A percentile compares a stretch with the other conserved stretches of the same genome.
phyloP scores from a whole-genome alignment of 2,888 invertebrate genomes.

The Drosophila meridionalis region DNA sequence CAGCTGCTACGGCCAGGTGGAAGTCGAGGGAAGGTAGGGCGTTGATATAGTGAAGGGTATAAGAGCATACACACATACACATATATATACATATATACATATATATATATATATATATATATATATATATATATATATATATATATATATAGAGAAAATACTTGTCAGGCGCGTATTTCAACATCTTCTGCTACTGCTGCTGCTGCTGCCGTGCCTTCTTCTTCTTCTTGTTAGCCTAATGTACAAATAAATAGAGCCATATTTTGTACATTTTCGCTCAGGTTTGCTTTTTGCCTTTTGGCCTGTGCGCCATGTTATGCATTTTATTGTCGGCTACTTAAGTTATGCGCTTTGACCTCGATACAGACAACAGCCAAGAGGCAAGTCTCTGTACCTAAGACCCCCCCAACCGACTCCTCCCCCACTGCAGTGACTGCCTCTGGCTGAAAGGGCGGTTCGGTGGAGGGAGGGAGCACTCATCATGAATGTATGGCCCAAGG shows the following conservation, averaged over 20 bases:
- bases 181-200: slow-evolving; percentile 30
- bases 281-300: slow-evolving; percentile 55
- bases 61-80: slow-evolving; percentile 7
- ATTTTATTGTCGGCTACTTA: slow-evolving; percentile 82
- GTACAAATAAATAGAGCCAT: slow-evolving; percentile 77
- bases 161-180: slow-evolving; percentile 43
- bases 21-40: slow-evolving; percentile 6
- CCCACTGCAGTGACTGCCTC: neutral
- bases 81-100: neutral
- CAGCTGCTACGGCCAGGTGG: slow-evolving; percentile 63
- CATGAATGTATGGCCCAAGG: slow-evolving; percentile 52
- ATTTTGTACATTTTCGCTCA: slow-evolving; percentile 69
- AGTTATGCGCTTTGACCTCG: slow-evolving; percentile 79
- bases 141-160: slow-evolving; percentile 24
- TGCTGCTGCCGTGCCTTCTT: neutral
- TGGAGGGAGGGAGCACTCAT: slow-evolving; percentile 34
- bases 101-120: slow-evolving; percentile 31
- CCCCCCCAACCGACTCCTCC: neutral
- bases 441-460: neutral
- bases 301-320: slow-evolving; percentile 64
- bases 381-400: slow-evolving; percentile 9
- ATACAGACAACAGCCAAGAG: slow-evolving; percentile 59
- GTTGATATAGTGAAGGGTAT: neutral
- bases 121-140: neutral
- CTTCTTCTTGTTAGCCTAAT: slow-evolving; percentile 53